phyloP scores from a whole-genome alignment of 2,888 invertebrate species.

The Tholera decimalis region DNA sequence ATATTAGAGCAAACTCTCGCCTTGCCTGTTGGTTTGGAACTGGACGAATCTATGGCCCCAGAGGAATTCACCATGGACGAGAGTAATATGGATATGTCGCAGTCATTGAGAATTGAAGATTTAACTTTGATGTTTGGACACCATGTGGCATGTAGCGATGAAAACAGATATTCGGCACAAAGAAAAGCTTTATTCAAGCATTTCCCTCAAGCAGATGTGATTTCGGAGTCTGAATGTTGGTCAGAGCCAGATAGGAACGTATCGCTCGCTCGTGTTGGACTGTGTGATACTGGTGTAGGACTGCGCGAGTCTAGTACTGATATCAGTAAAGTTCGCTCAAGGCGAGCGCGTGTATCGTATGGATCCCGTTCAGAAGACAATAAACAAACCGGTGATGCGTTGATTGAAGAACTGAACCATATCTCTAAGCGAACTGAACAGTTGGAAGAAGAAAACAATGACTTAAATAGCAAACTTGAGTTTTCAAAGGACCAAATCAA shows the following conservation, averaged over 20 bases:
- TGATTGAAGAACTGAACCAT: conserved; percentile 90
- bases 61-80: conserved; percentile 87
- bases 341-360: conserved; percentile 85
- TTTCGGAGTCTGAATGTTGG: conserved; percentile 96
- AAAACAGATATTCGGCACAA: conserved; percentile 70
- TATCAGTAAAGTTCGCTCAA: conserved; percentile 80
- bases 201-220: conserved; percentile 81
- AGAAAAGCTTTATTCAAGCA: conserved; percentile 71
- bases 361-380: conserved; percentile 85
- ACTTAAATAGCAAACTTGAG: conserved; percentile 86
- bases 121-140: conserved; percentile 89
- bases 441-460: conserved; percentile 80
- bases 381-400: conserved; percentile 89
- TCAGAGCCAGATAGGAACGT: conserved; percentile 96
- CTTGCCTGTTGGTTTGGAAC: conserved; percentile 85
- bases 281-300: conserved; percentile 80
- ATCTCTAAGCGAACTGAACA: conserved; percentile 77
- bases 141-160: conserved; percentile 80
- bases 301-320: conserved; percentile 78
- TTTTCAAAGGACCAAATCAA: conserved; percentile 79
- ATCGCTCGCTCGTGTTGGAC: conserved; percentile 95
- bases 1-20: conserved; percentile 89
- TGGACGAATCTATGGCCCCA: conserved; percentile 88
- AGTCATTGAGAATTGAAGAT: conserved; percentile 86
- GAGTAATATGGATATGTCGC: conserved; percentile 85